A percentile compares a stretch with the other conserved stretches of the same genome.
phyloP scores from a whole-genome alignment of 2,888 invertebrate species.

The Mythimna albipuncta region DNA sequence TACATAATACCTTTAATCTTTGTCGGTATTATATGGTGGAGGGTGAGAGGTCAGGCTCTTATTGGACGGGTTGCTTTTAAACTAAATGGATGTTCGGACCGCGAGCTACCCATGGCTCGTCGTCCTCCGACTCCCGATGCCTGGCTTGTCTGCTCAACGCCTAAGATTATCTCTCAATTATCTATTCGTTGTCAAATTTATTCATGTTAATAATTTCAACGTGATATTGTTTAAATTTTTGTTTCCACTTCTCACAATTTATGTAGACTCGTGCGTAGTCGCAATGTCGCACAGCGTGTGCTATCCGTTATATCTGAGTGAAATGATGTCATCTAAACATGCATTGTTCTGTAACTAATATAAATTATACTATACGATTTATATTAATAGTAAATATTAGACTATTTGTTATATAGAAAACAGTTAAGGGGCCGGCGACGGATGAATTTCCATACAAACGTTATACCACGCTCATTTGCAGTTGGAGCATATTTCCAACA shows the following conservation, averaged over 20 bases:
- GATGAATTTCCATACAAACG: no score
- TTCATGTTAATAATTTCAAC: neutral
- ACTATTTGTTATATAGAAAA: neutral
- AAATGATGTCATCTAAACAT: constrained; percentile 42
- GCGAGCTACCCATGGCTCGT: no score
- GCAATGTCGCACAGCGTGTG: constrained; percentile 5
- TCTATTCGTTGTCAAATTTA: no score
- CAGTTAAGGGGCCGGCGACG: no score
- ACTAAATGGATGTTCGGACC: no score
- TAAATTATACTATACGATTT: constrained; percentile 1
- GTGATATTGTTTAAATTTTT: neutral
- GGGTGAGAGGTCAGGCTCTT: no score
- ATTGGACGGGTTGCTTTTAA: no score
- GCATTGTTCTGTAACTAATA: constrained; percentile 38
- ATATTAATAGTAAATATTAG: neutral
- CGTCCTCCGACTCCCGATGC: no score
- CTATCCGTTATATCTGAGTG: constrained; percentile 24
- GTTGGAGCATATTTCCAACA: no score
- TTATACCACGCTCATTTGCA: no score
- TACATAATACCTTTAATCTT: neutral
- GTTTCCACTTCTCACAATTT: neutral
- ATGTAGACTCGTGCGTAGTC: neutral
- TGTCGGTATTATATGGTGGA: neutral
- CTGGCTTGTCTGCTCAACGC: no score
- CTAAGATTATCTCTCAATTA: no score